Evolutionary conservation across 2,888 invertebrate species (phyloP), one percentile per base, ranked within the genome.

Genomic region (Bhutanitis thaidina): DNA sequence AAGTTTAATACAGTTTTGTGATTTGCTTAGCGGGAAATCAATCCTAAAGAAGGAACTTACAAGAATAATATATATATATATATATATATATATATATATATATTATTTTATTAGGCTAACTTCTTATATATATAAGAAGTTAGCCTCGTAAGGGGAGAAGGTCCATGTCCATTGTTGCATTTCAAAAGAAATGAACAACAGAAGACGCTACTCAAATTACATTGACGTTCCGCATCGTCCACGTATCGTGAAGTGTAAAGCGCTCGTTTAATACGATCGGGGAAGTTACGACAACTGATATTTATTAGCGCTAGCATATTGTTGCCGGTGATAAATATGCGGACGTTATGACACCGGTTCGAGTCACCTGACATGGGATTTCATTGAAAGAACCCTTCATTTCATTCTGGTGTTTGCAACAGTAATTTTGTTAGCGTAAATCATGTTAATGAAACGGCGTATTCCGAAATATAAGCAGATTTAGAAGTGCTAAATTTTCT

Each of bases 231-330:
- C 40, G 35, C 29, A 36, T 40, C 45, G 50, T 29, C 13, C 27
- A 35, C 52, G 41, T 46, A 7, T 12, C 46, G 52, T 41, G 7
- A 14, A 34, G 36, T 41, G 27, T 15, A 32, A 41, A 52, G 20
- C 12, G n/a, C 36, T n/a, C 40, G 1, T 25, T 16, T 49, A 40
- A 40, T 45, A 45, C 35, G 44, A 51, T 45, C 71, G 62, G 63
- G 66, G 64, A 69, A 74, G 65, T 77, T 72, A 64, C 72, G 75
- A 76, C 82, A 77, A 73, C 60, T 71, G 64, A 78, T 81, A 83
- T 85, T 83, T 85, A 81, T 80, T 76, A 77, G 72, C 64, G 65
- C 67, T 61, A 68, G 68, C 74, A 74, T 77, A 81, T 80, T 80
- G 79, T 80, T 69, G 67, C 63, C 59, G 37, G 71, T 85, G 81